Conservation (phyloP, 2,113 vertebrate genomes). For the Toxotes chatareus region DNA sequence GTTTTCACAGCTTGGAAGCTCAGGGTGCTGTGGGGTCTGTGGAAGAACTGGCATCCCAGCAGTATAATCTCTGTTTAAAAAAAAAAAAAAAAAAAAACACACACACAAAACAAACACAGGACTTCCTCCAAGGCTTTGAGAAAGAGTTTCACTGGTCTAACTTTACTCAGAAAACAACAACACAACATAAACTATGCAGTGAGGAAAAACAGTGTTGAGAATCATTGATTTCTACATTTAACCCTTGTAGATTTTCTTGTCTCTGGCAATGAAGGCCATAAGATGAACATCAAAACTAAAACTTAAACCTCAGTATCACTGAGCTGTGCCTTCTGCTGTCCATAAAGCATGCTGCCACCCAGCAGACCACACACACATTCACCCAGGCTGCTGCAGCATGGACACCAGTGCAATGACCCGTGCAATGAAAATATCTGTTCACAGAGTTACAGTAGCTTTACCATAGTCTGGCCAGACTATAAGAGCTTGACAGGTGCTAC, state of each 20-base stretch:
- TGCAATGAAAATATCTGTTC: slow-evolving; percentile 63
- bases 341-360: slow-evolving; percentile 62
- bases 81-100: too few species aligned
- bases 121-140: slow-evolving; percentile 55
- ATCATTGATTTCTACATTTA: slow-evolving; percentile 24
- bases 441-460: slow-evolving; percentile 57
- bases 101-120: slow-evolving; percentile 53
- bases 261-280: slow-evolving; percentile 15
- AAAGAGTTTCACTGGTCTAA: slow-evolving; percentile 52
- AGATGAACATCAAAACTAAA: slow-evolving; percentile 34
- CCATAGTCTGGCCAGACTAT: slow-evolving; percentile 2
- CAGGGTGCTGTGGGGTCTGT: slow-evolving; percentile 84
- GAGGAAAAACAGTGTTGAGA: slow-evolving; percentile 3
- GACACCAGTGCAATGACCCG: slow-evolving; percentile 66
- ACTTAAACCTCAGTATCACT: slow-evolving; percentile 32
- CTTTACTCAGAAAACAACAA: slow-evolving; percentile 55
- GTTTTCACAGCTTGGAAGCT: slow-evolving; percentile 95
- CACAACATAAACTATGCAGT: slow-evolving; percentile 15
- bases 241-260: neutral
- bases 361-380: slow-evolving; percentile 66
- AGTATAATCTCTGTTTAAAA: slow-evolving; percentile 59
- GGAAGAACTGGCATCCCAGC: slow-evolving; percentile 83
- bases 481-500: slow-evolving; percentile 50
- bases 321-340: slow-evolving; percentile 57
- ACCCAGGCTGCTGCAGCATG: slow-evolving; percentile 36